phyloP scores from a whole-genome alignment of 23 tunicate genomes.

The Diplosoma virens region DNA sequence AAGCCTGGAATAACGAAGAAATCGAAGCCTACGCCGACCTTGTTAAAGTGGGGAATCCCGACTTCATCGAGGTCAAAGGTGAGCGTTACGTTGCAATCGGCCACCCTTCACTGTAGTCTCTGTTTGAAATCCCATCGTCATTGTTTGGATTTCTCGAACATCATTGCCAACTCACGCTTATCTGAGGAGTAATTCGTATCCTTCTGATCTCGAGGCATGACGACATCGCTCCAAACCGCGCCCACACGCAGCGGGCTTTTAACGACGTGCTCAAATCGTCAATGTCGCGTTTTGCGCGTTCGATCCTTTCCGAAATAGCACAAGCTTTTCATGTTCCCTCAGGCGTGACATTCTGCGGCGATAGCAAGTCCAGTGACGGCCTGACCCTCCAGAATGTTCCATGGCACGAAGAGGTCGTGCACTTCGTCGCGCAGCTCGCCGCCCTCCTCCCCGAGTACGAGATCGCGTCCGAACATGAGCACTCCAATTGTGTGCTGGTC shows the following conservation, averaged over 20 bases:
- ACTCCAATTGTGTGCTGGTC: constrained; percentile 95
- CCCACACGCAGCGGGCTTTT: too few species aligned
- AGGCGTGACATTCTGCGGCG: constrained; percentile 98
- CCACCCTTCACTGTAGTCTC: too few species aligned
- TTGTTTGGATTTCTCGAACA: too few species aligned
- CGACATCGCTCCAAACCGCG: too few species aligned
- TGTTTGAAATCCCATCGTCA: too few species aligned
- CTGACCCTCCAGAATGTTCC: constrained; percentile 94
- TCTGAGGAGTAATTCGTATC: too few species aligned
- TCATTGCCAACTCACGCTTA: too few species aligned
- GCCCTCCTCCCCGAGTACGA: constrained; percentile 59
- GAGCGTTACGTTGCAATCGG: too few species aligned
- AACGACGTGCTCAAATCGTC: too few species aligned
- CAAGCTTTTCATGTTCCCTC: neutral
- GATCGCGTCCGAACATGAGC: constrained; percentile 95
- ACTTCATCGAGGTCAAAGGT: constrained; percentile 93
- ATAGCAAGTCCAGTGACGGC: constrained; percentile 81
- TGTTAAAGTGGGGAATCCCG: constrained; percentile 80
- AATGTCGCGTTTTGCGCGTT: too few species aligned
- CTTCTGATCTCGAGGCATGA: too few species aligned
- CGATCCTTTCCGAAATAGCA: neutral
- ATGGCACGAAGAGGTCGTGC: constrained; percentile 96
- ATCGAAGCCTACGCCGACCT: constrained; percentile 79
- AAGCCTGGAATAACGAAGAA: constrained; percentile 92
- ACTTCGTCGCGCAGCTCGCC: constrained; percentile 62